Evolutionary conservation across 2,888 invertebrate species (phyloP), one percentile per base, ranked within the genome.

Genomic region (Pollenia angustigena): DNA sequence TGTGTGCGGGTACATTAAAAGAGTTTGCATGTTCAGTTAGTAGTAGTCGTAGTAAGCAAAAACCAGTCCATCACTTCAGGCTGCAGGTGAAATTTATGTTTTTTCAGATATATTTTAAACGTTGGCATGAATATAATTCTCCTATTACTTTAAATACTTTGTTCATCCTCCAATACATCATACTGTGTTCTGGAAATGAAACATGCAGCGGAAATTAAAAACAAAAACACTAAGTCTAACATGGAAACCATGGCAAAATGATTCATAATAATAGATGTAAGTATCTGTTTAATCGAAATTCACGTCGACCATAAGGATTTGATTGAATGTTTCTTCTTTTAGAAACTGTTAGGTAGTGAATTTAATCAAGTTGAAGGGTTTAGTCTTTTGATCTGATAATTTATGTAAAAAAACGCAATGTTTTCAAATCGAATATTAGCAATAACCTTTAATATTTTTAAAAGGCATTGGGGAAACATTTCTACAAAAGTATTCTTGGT

Each of bases 171-270:
- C 16, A 44, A 60, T 50, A 12, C 60, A 60, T 16, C 66, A 60
- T 32, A 68, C 58, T 60, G 81, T 44, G 42, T 52, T 69, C 68
- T 68, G 81, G 50, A 69, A 68, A 50, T 68, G 54, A 74, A 74
- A 68, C 56, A 50, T 75, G 75, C 54, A 58, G 23, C 81, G 81
- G 81, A 82, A 82, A 82, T 82, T 75, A 16, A 69, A 32, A 40
- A 78, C 54, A 54, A 44, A 52, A 12, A 69, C 10, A 11, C 6
- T n/a, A 54, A 40, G 7, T n/a, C 9, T 40, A 52, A 50, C 69
- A 69, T 68, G 32, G n/a, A 23, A 48, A 48, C 48, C n/a, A 69
- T 32, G 23, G 32, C 9, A 60, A 32, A 58, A 18, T 1, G 11
- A 32, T 46, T 46, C 12, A 54, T 54, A 52, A 62, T 32, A 58